phyloP scores from a whole-genome alignment of 2,113 vertebrate genomes.

The Saccopteryx bilineata region DNA sequence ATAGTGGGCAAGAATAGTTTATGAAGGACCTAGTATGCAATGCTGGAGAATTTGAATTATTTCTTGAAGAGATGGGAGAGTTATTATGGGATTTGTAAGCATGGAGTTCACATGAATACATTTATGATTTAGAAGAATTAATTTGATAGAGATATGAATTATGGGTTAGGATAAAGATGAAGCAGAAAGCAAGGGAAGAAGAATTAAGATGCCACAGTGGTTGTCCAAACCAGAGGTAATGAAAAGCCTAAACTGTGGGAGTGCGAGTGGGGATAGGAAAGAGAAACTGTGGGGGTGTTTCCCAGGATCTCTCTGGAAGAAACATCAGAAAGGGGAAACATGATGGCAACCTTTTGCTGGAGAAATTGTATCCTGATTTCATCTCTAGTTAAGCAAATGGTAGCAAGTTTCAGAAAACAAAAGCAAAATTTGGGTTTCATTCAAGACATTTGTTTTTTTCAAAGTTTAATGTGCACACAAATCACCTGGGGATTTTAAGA shows the following conservation, averaged over 20 bases:
- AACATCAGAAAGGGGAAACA: not conserved
- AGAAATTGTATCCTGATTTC: not conserved
- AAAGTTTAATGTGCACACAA: not conserved
- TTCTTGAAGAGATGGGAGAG: not conserved
- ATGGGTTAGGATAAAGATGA: not conserved
- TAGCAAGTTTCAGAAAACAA: conserved; percentile 37
- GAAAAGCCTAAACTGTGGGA: not conserved
- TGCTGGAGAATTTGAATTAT: conserved; percentile 22
- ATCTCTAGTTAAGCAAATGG: not conserved
- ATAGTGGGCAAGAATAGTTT: not conserved
- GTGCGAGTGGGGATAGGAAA: not conserved
- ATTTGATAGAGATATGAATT: not conserved
- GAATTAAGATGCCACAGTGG: conserved; percentile 13
- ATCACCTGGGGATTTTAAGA: not conserved
- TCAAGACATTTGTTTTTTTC: not conserved
- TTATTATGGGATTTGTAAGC: not conserved
- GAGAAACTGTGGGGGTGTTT: not conserved
- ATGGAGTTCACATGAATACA: not conserved
- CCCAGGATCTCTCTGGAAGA: not conserved
- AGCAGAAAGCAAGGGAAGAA: conserved; percentile 29
- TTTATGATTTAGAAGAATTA: conserved; percentile 12
- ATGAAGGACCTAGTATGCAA: not conserved
- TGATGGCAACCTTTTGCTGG: not conserved
- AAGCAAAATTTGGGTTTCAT: conserved; percentile 21
- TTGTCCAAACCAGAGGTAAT: not conserved